A percentile compares a stretch with the other conserved stretches of the same genome.
phyloP scores from a whole-genome alignment of 2,888 invertebrate genomes.

The Orthosia gracilis region DNA sequence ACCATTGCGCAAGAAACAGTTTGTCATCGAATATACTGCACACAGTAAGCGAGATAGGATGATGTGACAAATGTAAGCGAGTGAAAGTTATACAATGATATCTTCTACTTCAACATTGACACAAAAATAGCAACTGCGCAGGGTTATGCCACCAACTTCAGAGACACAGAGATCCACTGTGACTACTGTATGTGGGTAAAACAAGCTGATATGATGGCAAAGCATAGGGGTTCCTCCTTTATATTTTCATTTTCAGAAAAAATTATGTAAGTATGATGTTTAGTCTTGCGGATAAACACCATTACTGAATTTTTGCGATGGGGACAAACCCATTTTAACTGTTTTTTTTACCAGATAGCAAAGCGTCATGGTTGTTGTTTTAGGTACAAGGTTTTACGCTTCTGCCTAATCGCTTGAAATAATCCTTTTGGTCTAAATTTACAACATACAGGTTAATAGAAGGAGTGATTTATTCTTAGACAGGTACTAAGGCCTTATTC shows the following conservation, averaged over 20 bases:
- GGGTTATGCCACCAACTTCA: too few relatives aligned
- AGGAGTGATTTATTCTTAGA: conserved; percentile 31
- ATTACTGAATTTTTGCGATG: not conserved
- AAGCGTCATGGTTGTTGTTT: not conserved
- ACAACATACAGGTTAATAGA: not conserved
- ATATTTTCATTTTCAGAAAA: not conserved
- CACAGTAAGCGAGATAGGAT: too few relatives aligned
- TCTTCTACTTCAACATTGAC: too few relatives aligned
- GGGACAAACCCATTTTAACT: conserved; percentile 1
- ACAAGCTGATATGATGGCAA: conserved; percentile 9
- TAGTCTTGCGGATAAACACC: not conserved
- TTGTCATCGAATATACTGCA: too few relatives aligned
- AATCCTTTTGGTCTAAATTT: conserved; percentile 17
- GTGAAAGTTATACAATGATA: too few relatives aligned
- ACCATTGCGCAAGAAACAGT: too few relatives aligned
- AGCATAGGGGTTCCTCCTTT: conserved; percentile 38
- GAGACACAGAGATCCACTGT: too few relatives aligned
- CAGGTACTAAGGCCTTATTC: not conserved
- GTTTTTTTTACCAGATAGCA: conserved; percentile 7
- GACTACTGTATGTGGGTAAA: not conserved
- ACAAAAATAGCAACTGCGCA: too few relatives aligned
- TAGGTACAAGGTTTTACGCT: not conserved
- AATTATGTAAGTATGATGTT: not conserved
- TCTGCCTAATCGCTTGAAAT: conserved; percentile 12
- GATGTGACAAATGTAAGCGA: too few relatives aligned